Base-by-base conservation (phyloP, 2,888 invertebrate species). In the Pseudococcus longispinus region DNA sequence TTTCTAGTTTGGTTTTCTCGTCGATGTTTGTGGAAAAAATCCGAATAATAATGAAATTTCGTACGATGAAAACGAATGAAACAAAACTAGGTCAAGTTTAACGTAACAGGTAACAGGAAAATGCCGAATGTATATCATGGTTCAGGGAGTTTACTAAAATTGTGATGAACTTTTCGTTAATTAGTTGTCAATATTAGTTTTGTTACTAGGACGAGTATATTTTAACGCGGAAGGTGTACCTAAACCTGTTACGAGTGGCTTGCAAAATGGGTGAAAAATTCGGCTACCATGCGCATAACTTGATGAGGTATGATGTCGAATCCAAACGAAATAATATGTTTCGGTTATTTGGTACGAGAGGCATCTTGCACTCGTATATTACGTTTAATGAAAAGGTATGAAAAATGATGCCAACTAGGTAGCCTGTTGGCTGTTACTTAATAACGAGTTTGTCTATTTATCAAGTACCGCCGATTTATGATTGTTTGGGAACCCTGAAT, bases 171-270 rank as follows among this genome's bases (percentile, higher is more conserved):
- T 65, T 37, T 65, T 65, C 51, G 51, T 51, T 51, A 65, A 65
- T 65, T 65, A 65, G 65, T 65, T 65, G 26, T 65, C 65, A 65
- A 65, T 26, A 65, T 65, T 65, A 65, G 65, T 11, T 65, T 11
- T 5, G 65, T 74, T 51, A 37, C 1, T 32, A 74, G 20, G n/a
- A 74, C 74, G 37, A 37, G 18, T 32, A 37, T 29, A 37, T 29
- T 29, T 74, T 37, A 74, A 74, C 32, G 74, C 74, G 74, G 74
- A 74, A 74, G 74, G 74, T 74, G 32, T 74, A 74, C n/a, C n/a
- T 32, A 46, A 74, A 74, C 74, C 74, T 74, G 74, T 74, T 74
- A 37, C n/a, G 74, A 74, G 74, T 3, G 29, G 6, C 74, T 74
- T 74, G 74, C 74, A 74, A 74, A 74, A 74, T 74, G 37, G 32